These are phyloP conservation scores for Drosophila jambulina DNA, from an alignment of 1,140 invertebrate species.

Conservation along the genomic window DNA sequence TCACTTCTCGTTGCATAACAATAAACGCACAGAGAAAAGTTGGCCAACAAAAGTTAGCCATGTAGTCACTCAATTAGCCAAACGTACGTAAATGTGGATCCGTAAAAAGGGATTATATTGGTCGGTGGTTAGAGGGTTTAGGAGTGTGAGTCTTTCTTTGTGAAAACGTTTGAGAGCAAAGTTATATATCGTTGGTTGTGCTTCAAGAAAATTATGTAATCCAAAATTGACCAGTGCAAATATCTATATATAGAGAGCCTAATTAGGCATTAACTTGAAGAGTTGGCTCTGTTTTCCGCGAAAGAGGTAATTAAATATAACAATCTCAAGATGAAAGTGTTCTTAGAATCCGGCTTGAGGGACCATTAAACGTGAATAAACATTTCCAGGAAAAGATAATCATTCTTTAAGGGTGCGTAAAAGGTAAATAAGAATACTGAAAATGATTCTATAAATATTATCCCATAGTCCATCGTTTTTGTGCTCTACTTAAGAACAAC, in stretches of 20 bases:
- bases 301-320: no score
- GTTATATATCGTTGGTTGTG: slow-evolving; percentile 33
- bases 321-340: no score
- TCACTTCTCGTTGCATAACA: slow-evolving; percentile 49
- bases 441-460: no score
- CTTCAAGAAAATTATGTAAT: slow-evolving; percentile 20
- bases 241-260: neutral
- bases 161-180: slow-evolving; percentile 2
- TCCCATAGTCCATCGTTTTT: no score
- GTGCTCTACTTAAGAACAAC: no score
- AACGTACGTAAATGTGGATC: slow-evolving; percentile 43
- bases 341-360: neutral
- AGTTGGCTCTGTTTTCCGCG: neutral
- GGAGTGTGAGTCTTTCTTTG: slow-evolving; percentile 2
- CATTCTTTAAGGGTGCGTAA: no score
- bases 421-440: no score
- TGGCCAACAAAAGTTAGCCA: slow-evolving; percentile 45
- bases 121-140: neutral
- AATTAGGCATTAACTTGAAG: neutral
- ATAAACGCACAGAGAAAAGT: slow-evolving; percentile 41
- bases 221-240: neutral
- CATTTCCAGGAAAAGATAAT: no score
- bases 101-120: slow-evolving; percentile 28
- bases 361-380: neutral
- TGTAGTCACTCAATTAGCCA: slow-evolving; percentile 53